Evolutionary conservation across 1,140 invertebrate genomes (phyloP), one percentile per base, ranked within the genome.

Genomic region (Drosophila persimilis): DNA sequence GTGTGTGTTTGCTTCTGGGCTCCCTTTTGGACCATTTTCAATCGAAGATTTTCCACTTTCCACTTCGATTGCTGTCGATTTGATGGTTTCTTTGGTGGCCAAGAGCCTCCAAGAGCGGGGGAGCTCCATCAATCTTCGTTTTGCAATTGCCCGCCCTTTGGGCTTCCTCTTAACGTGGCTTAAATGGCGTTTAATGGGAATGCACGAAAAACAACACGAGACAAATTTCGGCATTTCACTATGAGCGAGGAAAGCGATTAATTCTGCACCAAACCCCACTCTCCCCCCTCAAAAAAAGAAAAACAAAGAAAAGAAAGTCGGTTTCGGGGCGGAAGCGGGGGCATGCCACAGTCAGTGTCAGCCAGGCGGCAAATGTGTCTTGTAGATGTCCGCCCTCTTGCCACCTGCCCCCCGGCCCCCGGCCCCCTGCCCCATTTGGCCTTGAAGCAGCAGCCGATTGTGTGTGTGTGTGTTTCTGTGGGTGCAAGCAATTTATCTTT

Each of bases 131-230:
- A 83, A 83, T 84, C 78, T 79, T 79, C 54, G 62, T 76, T 79
- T 7, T 31, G 53, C 39, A 61, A 46, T 50, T 66, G 52, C 52
- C 47, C 11, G 11, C 29, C 6, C 45, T 29, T 39, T 45, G 35
- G 13, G 41, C 46, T 59, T 43, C 41, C 47, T 60, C 13, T 43
- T 31, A 29, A 29, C 31, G 46, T 52, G 48, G 70, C 75, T 65
- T 76, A 84, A 85, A 84, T 79, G 72, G 66, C 80, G 80, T 79
- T 84, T 73, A 79, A 80, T 84, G 75, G 57, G 67, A 79, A 80
- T 84, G 75, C 57, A 72, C 6, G 7, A 31, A 84, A 80, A 63
- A 65, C 29, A 66, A 22, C 61, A 22, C 58, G 59, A 66, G 77
- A 80, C 77, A 80, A 80, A 80, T 76, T 75, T 65, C 47, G 41